phyloP scores from a whole-genome alignment of 2,113 vertebrate genomes.

The Pimephales promelas region DNA sequence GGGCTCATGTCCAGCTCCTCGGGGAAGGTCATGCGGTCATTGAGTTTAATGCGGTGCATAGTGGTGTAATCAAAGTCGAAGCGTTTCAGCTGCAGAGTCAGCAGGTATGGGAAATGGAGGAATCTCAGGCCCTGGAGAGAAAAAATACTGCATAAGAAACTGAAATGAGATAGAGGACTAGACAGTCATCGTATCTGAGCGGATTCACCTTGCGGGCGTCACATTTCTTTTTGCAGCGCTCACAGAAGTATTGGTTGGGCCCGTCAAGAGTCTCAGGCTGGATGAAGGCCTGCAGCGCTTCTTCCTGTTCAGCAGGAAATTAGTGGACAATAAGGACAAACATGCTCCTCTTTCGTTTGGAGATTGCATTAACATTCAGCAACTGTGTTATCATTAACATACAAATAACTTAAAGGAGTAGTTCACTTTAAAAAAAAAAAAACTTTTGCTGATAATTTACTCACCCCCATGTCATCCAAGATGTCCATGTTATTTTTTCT shows the following conservation, averaged over 20 bases:
- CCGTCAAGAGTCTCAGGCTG: slow-evolving; percentile 97
- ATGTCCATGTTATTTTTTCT: no score
- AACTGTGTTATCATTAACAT: not conserved
- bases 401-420: not conserved
- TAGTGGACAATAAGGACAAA: not conserved
- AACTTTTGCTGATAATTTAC: no score
- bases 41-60: slow-evolving; percentile 98
- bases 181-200: not conserved
- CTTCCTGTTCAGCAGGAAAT: slow-evolving; percentile 80
- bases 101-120: slow-evolving; percentile 94
- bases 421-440: no score
- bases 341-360: not conserved
- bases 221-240: slow-evolving; percentile 98
- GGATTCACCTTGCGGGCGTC: slow-evolving; percentile 93
- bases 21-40: slow-evolving; percentile 98
- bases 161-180: not conserved
- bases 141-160: slow-evolving; percentile 6
- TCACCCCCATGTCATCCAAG: no score
- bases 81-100: slow-evolving; percentile 95
- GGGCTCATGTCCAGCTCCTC: slow-evolving; percentile 97
- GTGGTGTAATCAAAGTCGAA: slow-evolving; percentile 99
- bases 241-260: slow-evolving; percentile 98
- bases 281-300: slow-evolving; percentile 97
- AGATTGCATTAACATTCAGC: not conserved
- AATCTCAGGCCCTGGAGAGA: slow-evolving; percentile 88